Base-by-base conservation (phyloP, 2,113 vertebrate genomes). In the Aegypius monachus region DNA sequence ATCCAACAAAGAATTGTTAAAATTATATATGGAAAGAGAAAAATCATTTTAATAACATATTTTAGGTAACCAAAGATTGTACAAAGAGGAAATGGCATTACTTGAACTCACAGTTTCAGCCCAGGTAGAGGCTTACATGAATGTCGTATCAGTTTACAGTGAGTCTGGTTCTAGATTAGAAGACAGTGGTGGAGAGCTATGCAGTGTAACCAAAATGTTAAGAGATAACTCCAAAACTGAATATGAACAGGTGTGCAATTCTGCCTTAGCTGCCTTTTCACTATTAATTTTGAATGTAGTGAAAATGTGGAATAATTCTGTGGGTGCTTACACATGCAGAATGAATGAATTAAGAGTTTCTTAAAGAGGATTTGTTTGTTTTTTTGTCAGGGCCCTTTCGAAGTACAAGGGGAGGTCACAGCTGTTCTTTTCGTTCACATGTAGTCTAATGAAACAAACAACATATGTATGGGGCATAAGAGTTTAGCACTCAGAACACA, bases 401-500 rank as follows among this genome's bases (percentile, higher is more conserved):
- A 81, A 75, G 58, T 91, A 80, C 65, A 77, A 82, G 67, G 53
- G 53, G 34, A 91, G 78, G 78, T 77, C 95, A 91, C 96, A 97
- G 78, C 96, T 97, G 95, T 93, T 96, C 74, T 88, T 61, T 81
- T 95, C 89, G 82, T 88, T 94, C 84, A 82, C 84, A 82, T 66
- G 53, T 85, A 91, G 68, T 73, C 62, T 91, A 38, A 56, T 86
- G 95, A 95, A 96, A 72, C 78, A 97, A 97, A 95, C 94, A 95
- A 94, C 94, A 91, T 95, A 95, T 93, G 94, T 70, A 73, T 50
- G 66, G 84, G 70, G 88, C 72, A 50, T 65, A 40, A 40, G 70
- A 93, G 71, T 87, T 93, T 74, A 95, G 81, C 73, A 62, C 48
- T 95, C 56, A 42, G 86, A 97, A 91, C 81, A 42, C 0, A 84